phyloP scores from a whole-genome alignment of 1,140 invertebrate species.

The Armadillidium nasatum region DNA sequence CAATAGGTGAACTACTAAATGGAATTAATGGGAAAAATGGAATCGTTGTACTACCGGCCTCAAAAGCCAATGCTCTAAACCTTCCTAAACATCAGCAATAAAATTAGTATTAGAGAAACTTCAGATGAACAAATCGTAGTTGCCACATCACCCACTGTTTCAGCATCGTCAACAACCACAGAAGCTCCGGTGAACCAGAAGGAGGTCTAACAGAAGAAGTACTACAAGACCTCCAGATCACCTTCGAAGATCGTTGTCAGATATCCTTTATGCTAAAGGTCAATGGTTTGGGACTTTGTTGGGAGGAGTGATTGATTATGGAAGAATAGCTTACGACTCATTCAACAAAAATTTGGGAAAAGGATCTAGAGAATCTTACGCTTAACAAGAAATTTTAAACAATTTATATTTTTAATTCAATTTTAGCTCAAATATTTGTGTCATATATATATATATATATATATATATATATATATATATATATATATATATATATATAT shows the following conservation, averaged over 20 bases:
- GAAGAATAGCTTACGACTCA: neutral
- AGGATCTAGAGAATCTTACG: neutral
- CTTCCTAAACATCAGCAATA: neutral
- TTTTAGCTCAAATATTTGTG: too few relatives aligned
- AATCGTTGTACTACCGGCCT: neutral
- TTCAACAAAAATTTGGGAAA: neutral
- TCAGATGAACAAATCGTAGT: too few relatives aligned
- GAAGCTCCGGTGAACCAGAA: neutral
- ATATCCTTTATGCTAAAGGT: neutral
- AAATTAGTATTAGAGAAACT: too few relatives aligned
- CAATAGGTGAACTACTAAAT: neutral
- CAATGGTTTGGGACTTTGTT: neutral
- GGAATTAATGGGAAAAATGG: conserved; percentile 1
- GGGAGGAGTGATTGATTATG: neutral
- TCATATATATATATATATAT: too few relatives aligned
- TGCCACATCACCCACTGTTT: neutral
- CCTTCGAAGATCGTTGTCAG: neutral
- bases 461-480: too few relatives aligned
- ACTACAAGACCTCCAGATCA: neutral
- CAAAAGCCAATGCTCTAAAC: neutral
- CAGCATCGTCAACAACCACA: neutral
- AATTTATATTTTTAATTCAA: too few relatives aligned
- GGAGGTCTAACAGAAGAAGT: neutral
- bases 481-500: too few relatives aligned
- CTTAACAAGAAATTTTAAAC: neutral